Evolutionary conservation across 2,888 invertebrate species (phyloP).

Genomic region (Digitonthophagus gazella): DNA sequence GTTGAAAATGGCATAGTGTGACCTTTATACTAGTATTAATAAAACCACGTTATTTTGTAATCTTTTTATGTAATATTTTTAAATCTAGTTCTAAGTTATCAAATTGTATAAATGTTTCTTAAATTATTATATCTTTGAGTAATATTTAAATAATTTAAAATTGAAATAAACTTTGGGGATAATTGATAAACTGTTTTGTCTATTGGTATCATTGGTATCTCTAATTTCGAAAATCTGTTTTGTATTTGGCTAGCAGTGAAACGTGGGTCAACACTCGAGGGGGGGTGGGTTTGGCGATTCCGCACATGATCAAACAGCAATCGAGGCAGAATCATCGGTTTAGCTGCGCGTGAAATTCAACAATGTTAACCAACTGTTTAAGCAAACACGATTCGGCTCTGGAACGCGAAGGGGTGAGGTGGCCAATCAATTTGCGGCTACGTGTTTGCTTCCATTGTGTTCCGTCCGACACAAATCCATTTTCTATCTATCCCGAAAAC

Average conservation of each 20-base stretch:
- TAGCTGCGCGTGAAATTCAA: slow-evolving; percentile 18
- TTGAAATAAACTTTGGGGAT: too few relatives aligned
- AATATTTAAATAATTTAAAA: too few relatives aligned
- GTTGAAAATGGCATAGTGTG: too few relatives aligned
- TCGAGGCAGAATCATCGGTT: slow-evolving; percentile 4
- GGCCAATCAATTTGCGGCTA: not conserved
- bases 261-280: not conserved
- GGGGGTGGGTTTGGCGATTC: slow-evolving; percentile 5
- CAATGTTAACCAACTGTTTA: slow-evolving; percentile 14
- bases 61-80: too few relatives aligned
- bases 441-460: not conserved
- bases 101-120: too few relatives aligned
- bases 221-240: not conserved
- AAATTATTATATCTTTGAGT: too few relatives aligned
- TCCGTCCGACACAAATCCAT: not conserved
- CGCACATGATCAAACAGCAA: slow-evolving; percentile 12
- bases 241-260: not conserved
- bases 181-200: too few relatives aligned
- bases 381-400: slow-evolving; percentile 11
- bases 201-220: too few relatives aligned
- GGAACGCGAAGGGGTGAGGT: not conserved
- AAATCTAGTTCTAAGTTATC: too few relatives aligned
- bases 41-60: too few relatives aligned
- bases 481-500: too few relatives aligned
- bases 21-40: too few relatives aligned